Percentiles rank a stretch among this genome's conserved stretches.
Evolutionary conservation across 35 echinoderm and acorn worm genomes (phyloP).

Genomic region (Stichopus chloronotus): DNA sequence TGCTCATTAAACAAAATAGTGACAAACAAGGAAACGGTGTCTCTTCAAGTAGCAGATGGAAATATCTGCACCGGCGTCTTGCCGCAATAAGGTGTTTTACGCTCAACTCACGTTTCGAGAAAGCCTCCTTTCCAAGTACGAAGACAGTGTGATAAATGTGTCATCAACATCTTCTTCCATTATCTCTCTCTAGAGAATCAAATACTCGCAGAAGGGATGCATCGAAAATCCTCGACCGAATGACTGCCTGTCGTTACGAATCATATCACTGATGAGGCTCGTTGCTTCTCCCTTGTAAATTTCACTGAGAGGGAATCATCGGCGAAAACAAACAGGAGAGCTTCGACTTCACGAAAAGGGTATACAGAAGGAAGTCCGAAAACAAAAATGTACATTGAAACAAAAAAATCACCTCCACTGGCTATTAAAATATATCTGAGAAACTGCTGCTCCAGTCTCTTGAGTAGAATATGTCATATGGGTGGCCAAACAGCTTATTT

Average conservation of each 20-base stretch:
- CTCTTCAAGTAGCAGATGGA: too few relatives aligned
- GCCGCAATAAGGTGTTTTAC: not conserved
- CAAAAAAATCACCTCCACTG: constrained; percentile 18
- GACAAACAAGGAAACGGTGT: too few relatives aligned
- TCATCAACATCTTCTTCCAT: constrained; percentile 61
- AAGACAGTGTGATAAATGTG: constrained; percentile 54
- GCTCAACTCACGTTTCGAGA: constrained; percentile 49
- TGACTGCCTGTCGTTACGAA: constrained; percentile 22
- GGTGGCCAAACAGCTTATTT: not conserved
- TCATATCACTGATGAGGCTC: constrained; percentile 38
- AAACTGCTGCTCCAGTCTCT: not conserved
- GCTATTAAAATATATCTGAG: not conserved
- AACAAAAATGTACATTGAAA: not conserved
- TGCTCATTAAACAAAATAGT: too few relatives aligned
- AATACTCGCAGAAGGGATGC: constrained; percentile 52
- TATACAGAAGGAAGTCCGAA: not conserved
- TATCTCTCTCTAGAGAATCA: constrained; percentile 55
- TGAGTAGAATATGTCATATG: not conserved
- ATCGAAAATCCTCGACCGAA: constrained; percentile 18
- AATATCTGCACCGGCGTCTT: too few relatives aligned
- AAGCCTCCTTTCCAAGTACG: constrained; percentile 52
- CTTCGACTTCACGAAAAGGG: not conserved
- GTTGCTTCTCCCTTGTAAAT: constrained; percentile 39
- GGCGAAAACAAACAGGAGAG: not conserved
- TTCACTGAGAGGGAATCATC: constrained; percentile 13